Evolutionary conservation across 1,140 invertebrate species (phyloP).

Genomic region (roundworm (Caenorhabditis elegans)): DNA sequence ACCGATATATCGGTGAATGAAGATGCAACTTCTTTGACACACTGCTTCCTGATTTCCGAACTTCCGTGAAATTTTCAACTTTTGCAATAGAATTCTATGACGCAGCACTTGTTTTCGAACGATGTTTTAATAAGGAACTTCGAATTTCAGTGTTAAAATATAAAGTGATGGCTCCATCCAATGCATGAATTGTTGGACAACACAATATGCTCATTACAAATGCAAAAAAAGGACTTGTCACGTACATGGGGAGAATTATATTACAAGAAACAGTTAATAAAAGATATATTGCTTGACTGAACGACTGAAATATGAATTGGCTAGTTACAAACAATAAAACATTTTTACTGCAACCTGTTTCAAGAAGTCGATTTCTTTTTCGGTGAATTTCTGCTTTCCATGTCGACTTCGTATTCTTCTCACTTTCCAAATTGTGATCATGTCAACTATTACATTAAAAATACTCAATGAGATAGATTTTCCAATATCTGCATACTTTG

Average conservation of each 20-base stretch:
- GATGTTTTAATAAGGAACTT: neutral
- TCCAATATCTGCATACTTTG: neutral
- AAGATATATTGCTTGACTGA: neutral
- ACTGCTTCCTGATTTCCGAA: too few relatives aligned
- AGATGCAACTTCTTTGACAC: too few relatives aligned
- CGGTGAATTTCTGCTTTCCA: neutral
- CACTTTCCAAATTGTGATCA: neutral
- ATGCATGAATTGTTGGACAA: neutral
- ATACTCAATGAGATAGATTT: neutral
- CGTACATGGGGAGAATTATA: neutral
- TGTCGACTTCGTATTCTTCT: neutral
- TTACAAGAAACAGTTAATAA: neutral
- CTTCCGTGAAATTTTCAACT: neutral
- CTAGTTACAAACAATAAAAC: too few relatives aligned
- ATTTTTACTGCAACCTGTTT: neutral
- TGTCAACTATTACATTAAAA: neutral
- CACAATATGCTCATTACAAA: neutral
- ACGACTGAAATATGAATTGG: neutral
- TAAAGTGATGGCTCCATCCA: neutral
- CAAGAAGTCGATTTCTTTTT: conserved; percentile 4
- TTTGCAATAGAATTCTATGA: neutral
- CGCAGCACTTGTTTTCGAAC: neutral
- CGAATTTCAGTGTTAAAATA: neutral
- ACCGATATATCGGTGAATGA: too few relatives aligned
- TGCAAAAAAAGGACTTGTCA: neutral